Base-by-base conservation (phyloP, 2,797 vertebrate genomes). In the Onychomys leucogaster region DNA sequence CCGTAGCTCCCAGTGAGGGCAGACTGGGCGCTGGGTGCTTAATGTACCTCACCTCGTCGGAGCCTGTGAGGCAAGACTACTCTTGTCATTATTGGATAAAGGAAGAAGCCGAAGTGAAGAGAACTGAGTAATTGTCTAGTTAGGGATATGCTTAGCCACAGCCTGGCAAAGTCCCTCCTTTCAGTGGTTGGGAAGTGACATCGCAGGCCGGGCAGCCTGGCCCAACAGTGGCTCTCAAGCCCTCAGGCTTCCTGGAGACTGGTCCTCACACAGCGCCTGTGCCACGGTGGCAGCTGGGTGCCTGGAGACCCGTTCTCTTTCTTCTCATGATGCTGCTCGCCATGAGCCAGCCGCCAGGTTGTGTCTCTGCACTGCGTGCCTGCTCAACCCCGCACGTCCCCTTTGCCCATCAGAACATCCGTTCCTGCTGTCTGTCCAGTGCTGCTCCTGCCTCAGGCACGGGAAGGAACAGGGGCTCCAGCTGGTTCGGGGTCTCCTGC, bases 361-460 rank as follows among this genome's bases (percentile, higher is more conserved):
- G 17, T 0, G 10, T 61, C 46, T 4, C 61, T 3, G 0, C 0
- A 0, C 5, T 13, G 19, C 0, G 2, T 11, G 34, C 6, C 46
- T 5, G 10, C 21, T 63, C 85, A 17, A 4, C 5, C 59, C 63
- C 2, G 8, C 17, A 13, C 11, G 12, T 25, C 65, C 17, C 3
- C 49, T 27, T 16, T 1, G n/a, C 37, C 7, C n/a, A 55, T 61
- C 49, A 23, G 73, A 77, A 27, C 55, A 9, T 41, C 29, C 14
- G 13, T 8, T 69, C 0, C 0, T 0, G 27, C 29, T 10, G 4
- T 77, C 69, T 94, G 52, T 49, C 65, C 21, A 25, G 0, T 4
- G 37, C 17, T 9, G 7, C 55, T 37, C 81, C 80, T 65, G 73
- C 86, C 78, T 59, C 86, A 83, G 43, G 21, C 27, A 65, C 71